Percentiles rank a stretch among this genome's conserved stretches.
phyloP scores from a whole-genome alignment of 64 coral and sea anemone genomes.

The Platygyra sinensis region DNA sequence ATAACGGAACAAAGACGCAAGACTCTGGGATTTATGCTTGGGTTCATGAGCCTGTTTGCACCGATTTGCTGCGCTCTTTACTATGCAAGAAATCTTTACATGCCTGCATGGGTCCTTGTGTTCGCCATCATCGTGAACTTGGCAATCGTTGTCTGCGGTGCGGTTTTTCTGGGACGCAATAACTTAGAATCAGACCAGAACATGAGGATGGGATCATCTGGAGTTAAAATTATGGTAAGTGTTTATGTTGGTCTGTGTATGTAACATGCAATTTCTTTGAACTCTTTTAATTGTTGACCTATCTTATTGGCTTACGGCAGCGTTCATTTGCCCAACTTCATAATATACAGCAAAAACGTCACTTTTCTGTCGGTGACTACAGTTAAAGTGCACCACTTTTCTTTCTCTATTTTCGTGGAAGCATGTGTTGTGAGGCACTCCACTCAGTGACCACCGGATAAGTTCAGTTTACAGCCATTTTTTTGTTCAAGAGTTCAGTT shows the following conservation, averaged over 20 bases:
- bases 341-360: no score
- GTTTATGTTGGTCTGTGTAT: background rate
- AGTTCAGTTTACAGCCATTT: no score
- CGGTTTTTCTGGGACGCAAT: constrained; percentile 24
- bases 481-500: no score
- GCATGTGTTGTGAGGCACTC: no score
- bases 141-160: constrained; percentile 35
- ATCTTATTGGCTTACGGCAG: no score
- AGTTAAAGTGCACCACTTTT: no score
- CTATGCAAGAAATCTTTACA: constrained; percentile 40
- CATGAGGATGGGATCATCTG: constrained; percentile 22
- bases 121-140: constrained; percentile 55
- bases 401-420: no score
- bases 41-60: constrained; percentile 45
- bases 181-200: background rate
- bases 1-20: constrained; percentile 15
- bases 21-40: constrained; percentile 48
- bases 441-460: no score
- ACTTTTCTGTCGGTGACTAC: no score
- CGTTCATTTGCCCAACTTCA: no score
- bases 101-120: constrained; percentile 47
- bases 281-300: no score
- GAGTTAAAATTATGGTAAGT: constrained; percentile 67
- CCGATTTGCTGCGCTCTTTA: constrained; percentile 39
- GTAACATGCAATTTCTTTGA: background rate